A percentile compares a stretch with the other conserved stretches of the same genome.
These are phyloP conservation scores for Hippopotamyrus pictus DNA, from an alignment of 2,797 vertebrate genomes.

Conservation along the genomic window DNA sequence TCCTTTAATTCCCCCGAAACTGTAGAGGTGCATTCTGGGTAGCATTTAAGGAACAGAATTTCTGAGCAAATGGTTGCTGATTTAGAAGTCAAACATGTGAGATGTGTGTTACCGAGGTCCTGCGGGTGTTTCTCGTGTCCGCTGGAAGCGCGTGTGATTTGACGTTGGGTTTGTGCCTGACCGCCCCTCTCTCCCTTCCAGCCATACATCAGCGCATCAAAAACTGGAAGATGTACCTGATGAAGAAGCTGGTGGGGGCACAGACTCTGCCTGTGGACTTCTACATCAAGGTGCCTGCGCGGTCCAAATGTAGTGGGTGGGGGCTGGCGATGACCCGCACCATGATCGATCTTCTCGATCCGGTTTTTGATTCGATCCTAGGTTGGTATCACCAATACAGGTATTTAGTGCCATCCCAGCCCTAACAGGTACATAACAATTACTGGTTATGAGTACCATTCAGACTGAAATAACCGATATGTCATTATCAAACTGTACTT, in stretches of 20 bases:
- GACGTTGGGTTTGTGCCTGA: neutral
- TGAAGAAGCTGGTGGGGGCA: slow-evolving; percentile 81
- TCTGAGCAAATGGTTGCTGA: neutral
- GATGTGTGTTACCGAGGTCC: neutral
- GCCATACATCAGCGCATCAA: slow-evolving; percentile 54
- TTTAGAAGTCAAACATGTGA: neutral
- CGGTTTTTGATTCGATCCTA: neutral
- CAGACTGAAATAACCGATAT: neutral
- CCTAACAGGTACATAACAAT: neutral
- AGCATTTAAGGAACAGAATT: neutral
- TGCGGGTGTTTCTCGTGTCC: neutral
- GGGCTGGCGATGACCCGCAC: neutral
- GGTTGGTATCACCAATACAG: neutral
- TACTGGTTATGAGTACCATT: neutral
- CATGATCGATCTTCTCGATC: neutral
- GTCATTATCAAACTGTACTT: neutral
- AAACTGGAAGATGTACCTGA: slow-evolving; percentile 88
- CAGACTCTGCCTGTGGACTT: slow-evolving; percentile 89
- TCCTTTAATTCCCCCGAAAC: neutral
- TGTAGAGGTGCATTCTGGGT: neutral
- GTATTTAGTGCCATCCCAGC: neutral
- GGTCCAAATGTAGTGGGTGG: neutral
- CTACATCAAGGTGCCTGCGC: slow-evolving; percentile 73
- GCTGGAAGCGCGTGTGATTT: neutral
- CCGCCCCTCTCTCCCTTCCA: slow-evolving; percentile 23